A percentile compares a stretch with the other conserved stretches of the same genome.
These are phyloP conservation scores for Eilema griseolum DNA, from an alignment of 2,888 invertebrate genomes.

Conservation along the genomic window DNA sequence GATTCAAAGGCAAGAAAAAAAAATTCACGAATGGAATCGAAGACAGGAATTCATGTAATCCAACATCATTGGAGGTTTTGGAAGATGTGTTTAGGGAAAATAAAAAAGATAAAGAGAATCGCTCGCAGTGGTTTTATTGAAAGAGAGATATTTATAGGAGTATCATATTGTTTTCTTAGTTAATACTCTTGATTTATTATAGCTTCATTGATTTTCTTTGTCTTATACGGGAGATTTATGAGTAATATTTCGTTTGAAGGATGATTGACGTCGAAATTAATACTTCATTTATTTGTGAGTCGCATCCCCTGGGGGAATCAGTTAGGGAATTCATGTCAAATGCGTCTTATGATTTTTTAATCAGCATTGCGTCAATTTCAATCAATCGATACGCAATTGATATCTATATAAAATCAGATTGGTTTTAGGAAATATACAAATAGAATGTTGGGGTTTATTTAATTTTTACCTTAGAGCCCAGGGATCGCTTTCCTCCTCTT, in stretches of 20 bases:
- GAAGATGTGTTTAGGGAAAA: constrained; percentile 36
- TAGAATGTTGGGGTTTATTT: no score
- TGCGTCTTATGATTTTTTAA: neutral
- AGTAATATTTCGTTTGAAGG: neutral
- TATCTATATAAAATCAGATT: no score
- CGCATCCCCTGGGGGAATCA: neutral
- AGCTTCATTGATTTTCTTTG: constrained; percentile 20
- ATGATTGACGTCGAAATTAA: neutral
- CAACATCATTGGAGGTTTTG: constrained; percentile 40
- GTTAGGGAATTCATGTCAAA: neutral
- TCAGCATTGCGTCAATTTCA: no score
- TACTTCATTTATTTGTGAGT: neutral
- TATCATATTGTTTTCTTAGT: constrained; percentile 23
- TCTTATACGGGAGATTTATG: neutral
- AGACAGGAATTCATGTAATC: constrained; percentile 41
- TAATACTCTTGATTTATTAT: constrained; percentile 32
- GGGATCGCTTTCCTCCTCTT: no score
- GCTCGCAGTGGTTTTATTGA: constrained; percentile 26
- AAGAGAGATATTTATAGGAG: constrained; percentile 38
- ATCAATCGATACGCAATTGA: no score
- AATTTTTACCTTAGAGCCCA: no score
- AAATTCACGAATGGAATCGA: constrained; percentile 31
- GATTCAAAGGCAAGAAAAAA: constrained; percentile 34
- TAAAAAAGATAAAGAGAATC: constrained; percentile 29
- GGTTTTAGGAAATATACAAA: no score